Evolutionary conservation across 1,140 invertebrate species (phyloP), one percentile per base, ranked within the genome.

Genomic region (Zelostemma sp.): DNA sequence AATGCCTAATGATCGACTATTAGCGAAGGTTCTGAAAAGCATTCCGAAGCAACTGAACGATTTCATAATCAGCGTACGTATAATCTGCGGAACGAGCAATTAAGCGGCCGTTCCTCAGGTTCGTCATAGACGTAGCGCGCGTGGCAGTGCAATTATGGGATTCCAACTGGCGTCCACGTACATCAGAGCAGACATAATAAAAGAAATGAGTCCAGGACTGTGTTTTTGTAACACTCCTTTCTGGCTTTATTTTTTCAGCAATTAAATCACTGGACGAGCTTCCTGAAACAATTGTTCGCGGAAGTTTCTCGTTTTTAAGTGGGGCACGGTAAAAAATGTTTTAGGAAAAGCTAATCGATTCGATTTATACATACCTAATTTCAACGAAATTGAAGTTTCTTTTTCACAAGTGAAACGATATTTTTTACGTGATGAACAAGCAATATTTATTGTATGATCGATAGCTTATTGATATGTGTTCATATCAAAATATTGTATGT

Each of bases 1-100:
- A 76, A 75, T 64, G 41, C 50, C 50, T 63, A 68, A 73, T 60
- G 31, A 11, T 18, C 17, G 33, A 38, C 9, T 65, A 33, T 69
- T 49, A 63, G 31, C 25, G 11, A 56, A 51, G 33, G 43, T 61
- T 61, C 59, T 15, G 41, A 43, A 33, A 56, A 62, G 68, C 60
- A 74, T 67, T 72, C 72, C 55, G 67, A 49, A 31, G 21, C 18
- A 28, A 18, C 6, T n/a, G 6, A 15, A 55, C 53, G 64, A 74
- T 74, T 76, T 76, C 68, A 73, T 73, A 74, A 76, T 71, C 71
- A 59, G 28, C 55, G 49, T 46, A 49, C 46, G 56, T 61, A 61
- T 69, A 64, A 67, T 68, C 60, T 63, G 25, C 45, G 54, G 58
- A 68, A 69, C 59, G 53, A 71, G 51, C 75, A 73, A 76, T 76